These are phyloP conservation scores for Caenorhabditis sinica DNA, from an alignment of 2,888 invertebrate genomes.

Conservation along the genomic window DNA sequence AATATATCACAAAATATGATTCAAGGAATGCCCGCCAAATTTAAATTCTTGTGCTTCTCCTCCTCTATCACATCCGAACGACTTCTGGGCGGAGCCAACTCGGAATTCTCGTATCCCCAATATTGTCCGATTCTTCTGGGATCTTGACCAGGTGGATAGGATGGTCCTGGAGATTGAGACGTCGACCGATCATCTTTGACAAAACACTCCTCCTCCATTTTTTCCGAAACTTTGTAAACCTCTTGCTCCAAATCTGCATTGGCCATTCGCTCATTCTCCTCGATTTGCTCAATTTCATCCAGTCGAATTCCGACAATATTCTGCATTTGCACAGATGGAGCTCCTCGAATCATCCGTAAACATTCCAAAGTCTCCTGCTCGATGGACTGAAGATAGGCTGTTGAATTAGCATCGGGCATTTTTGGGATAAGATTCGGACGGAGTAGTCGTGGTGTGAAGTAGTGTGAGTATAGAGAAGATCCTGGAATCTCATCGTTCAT, in stretches of 20 bases:
- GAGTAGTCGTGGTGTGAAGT: conserved; percentile 49
- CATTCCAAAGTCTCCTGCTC: conserved; percentile 42
- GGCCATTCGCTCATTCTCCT: conserved; percentile 30
- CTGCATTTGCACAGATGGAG: conserved; percentile 94
- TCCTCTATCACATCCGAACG: conserved; percentile 43
- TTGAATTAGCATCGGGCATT: conserved; percentile 29
- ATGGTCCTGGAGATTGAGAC: not conserved
- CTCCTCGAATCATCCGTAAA: conserved; percentile 86
- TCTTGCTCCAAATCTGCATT: conserved; percentile 17
- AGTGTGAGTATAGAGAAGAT: conserved; percentile 62
- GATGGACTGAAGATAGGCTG: conserved; percentile 16
- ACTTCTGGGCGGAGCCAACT: conserved; percentile 39
- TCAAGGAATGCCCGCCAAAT: conserved; percentile 22
- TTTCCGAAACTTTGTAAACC: conserved; percentile 23
- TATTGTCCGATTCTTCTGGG: conserved; percentile 42
- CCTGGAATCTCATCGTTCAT: conserved; percentile 94
- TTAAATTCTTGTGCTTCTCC: conserved; percentile 19
- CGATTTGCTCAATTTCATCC: conserved; percentile 55
- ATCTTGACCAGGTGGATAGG: conserved; percentile 31
- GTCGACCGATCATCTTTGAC: conserved; percentile 4
- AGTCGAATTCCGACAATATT: conserved; percentile 67
- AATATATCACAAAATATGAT: not conserved
- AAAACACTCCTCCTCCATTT: conserved; percentile 50
- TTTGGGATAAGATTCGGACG: conserved; percentile 13
- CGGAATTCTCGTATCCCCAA: conserved; percentile 25